These are phyloP conservation scores for Lithophane leautieri DNA, from an alignment of 2,888 invertebrate species.

Conservation along the genomic window DNA sequence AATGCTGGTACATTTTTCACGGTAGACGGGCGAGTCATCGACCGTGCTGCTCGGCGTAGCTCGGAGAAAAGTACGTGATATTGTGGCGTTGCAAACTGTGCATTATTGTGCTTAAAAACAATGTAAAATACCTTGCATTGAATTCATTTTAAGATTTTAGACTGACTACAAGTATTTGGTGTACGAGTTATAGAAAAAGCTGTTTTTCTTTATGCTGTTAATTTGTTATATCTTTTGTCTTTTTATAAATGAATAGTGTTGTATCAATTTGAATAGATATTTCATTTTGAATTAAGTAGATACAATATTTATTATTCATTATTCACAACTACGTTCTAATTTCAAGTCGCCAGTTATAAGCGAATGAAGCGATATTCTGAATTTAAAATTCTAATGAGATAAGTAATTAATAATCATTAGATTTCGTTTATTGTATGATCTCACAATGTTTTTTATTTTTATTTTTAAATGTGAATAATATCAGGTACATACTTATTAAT, in stretches of 20 bases:
- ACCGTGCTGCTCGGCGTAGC: constrained; percentile 63
- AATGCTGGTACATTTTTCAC: constrained; percentile 69
- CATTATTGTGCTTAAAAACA: constrained; percentile 18
- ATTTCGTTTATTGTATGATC: constrained; percentile 1
- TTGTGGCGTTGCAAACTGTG: constrained; percentile 18
- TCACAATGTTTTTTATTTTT: neutral
- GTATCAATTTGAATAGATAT: neutral
- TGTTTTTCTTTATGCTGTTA: neutral
- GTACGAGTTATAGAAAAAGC: neutral
- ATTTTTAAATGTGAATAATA: too few relatives aligned
- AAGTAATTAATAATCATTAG: neutral
- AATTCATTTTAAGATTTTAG: neutral
- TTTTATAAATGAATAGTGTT: neutral
- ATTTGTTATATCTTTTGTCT: neutral
- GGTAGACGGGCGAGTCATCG: constrained; percentile 74
- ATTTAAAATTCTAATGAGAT: constrained; percentile 35
- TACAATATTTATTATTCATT: neutral
- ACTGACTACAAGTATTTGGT: neutral
- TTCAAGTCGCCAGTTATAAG: neutral
- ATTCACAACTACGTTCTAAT: constrained; percentile 10
- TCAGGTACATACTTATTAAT: neutral
- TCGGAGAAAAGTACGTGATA: constrained; percentile 41
- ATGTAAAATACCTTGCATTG: neutral
- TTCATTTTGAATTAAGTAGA: neutral
- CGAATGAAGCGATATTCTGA: neutral